phyloP scores from a whole-genome alignment of 2,113 vertebrate genomes.

The Perccottus glenii region DNA sequence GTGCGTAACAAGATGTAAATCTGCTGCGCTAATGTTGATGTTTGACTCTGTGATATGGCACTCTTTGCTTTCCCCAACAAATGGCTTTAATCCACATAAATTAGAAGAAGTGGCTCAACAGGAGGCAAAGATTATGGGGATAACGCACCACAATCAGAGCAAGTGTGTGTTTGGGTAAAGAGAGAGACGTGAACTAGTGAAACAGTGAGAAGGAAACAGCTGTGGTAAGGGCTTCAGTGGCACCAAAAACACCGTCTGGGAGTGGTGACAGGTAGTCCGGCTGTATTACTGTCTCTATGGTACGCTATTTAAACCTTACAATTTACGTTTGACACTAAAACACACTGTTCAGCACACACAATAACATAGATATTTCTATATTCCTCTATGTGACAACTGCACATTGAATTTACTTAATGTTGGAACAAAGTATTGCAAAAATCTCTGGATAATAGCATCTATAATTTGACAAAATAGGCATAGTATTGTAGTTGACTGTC shows the following conservation, averaged over 20 bases:
- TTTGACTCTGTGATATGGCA: constrained; percentile 31
- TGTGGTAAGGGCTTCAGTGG: constrained; percentile 34
- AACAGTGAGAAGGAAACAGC: constrained; percentile 44
- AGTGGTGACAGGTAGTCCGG: constrained; percentile 8
- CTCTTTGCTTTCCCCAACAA: constrained; percentile 49
- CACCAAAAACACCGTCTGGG: constrained; percentile 14
- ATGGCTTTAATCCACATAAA: constrained; percentile 60
- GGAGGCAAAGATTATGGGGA: constrained; percentile 59
- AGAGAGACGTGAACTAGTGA: constrained; percentile 20
- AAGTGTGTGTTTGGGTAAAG: constrained; percentile 16
- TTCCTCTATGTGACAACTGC: too few relatives aligned
- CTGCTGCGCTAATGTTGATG: constrained; percentile 36
- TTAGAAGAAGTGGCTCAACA: constrained; percentile 59
- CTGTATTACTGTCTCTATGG: neutral
- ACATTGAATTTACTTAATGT: too few relatives aligned
- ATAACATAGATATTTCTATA: too few relatives aligned
- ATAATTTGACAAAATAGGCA: too few relatives aligned
- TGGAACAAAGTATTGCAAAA: too few relatives aligned
- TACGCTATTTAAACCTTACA: too few relatives aligned
- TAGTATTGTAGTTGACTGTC: too few relatives aligned
- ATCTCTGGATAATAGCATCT: too few relatives aligned
- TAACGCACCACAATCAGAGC: constrained; percentile 25
- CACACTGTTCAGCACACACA: too few relatives aligned
- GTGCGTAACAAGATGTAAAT: constrained; percentile 10
- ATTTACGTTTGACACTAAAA: too few relatives aligned